Evolutionary conservation across 2,113 vertebrate species (phyloP), one percentile per base, ranked within the genome.

Genomic region (Ahaetulla prasina): DNA sequence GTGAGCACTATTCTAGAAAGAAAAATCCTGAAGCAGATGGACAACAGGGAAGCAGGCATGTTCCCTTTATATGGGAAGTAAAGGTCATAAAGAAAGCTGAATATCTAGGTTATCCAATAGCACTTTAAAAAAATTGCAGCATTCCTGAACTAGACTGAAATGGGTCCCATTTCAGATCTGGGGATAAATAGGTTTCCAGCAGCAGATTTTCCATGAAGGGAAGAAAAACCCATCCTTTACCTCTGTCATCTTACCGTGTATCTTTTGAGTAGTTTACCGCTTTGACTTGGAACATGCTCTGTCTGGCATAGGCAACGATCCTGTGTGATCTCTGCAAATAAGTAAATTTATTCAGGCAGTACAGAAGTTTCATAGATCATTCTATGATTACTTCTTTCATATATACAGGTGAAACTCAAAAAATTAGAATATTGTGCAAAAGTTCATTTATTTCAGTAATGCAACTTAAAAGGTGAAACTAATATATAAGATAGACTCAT

Each of bases 241-340:
- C 54, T 20, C 27, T 18, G 3, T 47, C 10, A 23, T 10, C 12
- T 11, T 4, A 94, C 94, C 8, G 85, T 49, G 49, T 85, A 88
- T 47, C 94, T 50, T 2, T 50, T 47, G 49, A 89, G 60, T 53
- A 94, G 88, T 43, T 55, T 94, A 16, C 88, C 92, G 5, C 94
- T 93, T 30, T 84, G 54, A 4, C 23, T 43, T 12, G 16, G 22
- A 3, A 84, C 35, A 1, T 20, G 23, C 5, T 90, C 52, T 10
- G 63, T 90, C 5, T 87, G 52, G 60, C 92, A 85, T 7, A 18
- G 91, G 39, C 92, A 90, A 35, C 8, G 10, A 30, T 50, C 43
- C 27, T 5, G 2, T 0, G 7, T 27, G 20, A 89, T 20, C 23
- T 63, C 93, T 93, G 90, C 74, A 89, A 86, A 89, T 39, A 57